A percentile compares a stretch with the other conserved stretches of the same genome.
Conservation (phyloP, 1,140 invertebrate species). For the Drosophila kurseongensis region DNA sequence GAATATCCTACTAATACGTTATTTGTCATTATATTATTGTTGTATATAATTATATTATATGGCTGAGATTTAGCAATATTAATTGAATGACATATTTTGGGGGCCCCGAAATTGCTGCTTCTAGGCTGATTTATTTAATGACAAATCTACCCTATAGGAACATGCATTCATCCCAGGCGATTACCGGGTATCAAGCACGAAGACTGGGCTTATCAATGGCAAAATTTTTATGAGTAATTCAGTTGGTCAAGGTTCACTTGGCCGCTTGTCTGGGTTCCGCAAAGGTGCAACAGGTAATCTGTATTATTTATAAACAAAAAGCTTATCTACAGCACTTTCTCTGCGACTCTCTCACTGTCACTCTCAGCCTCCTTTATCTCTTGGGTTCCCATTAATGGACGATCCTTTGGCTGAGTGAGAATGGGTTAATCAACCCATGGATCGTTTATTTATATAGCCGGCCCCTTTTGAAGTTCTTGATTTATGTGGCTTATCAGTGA, state of each 20-base stretch:
- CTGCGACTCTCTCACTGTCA: not conserved
- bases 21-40: no score
- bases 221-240: slow-evolving; percentile 77
- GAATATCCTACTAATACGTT: no score
- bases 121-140: not conserved
- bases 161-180: slow-evolving; percentile 19
- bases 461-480: slow-evolving; percentile 51
- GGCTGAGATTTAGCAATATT: not conserved
- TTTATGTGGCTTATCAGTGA: slow-evolving; percentile 53
- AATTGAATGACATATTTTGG: not conserved
- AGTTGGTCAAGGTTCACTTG: slow-evolving; percentile 72
- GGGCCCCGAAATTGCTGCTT: not conserved
- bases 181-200: slow-evolving; percentile 29
- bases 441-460: slow-evolving; percentile 67
- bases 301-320: slow-evolving; percentile 76
- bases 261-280: slow-evolving; percentile 68
- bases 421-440: slow-evolving; percentile 71
- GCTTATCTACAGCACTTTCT: slow-evolving; percentile 51
- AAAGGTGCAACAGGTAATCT: slow-evolving; percentile 76
- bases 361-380: not conserved
- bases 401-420: slow-evolving; percentile 61
- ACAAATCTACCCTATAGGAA: not conserved
- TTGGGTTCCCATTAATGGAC: not conserved
- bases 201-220: slow-evolving; percentile 52
- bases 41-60: no score